A percentile compares a stretch with the other conserved stretches of the same genome.
Evolutionary conservation across 2,113 vertebrate genomes (phyloP).

Genomic region (Orycteropus afer): DNA sequence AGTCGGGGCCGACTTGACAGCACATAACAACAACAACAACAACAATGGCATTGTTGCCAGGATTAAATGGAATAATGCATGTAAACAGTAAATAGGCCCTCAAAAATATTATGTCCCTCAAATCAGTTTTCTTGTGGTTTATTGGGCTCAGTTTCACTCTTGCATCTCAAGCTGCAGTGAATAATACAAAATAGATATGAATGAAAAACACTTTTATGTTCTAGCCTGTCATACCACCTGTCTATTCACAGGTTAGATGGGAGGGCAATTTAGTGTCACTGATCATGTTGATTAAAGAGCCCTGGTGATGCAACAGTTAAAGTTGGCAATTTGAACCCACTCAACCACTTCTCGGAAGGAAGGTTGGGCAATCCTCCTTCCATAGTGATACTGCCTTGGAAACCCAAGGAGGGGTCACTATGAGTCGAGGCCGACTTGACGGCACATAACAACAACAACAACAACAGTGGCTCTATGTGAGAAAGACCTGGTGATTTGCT

Average conservation of each 20-base stretch:
- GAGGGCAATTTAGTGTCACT: not conserved
- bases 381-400: no score
- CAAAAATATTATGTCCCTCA: not conserved
- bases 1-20: no score
- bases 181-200: not conserved
- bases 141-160: not conserved
- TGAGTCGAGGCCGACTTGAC: not conserved
- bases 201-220: not conserved
- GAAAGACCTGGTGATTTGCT: no score
- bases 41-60: not conserved
- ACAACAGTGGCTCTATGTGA: no score
- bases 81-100: slow-evolving; percentile 1
- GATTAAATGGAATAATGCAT: not conserved
- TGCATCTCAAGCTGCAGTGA: not conserved
- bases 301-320: not conserved
- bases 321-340: not conserved
- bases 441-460: not conserved
- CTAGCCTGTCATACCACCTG: not conserved
- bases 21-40: no score
- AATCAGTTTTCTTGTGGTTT: not conserved
- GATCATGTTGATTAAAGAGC: not conserved
- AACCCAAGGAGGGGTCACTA: no score
- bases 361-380: no score
- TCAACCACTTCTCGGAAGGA: not conserved
- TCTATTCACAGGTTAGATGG: not conserved